Percentiles rank a stretch among this genome's conserved stretches.
Evolutionary conservation across 2,113 vertebrate species (phyloP).

Genomic region (human): DNA sequence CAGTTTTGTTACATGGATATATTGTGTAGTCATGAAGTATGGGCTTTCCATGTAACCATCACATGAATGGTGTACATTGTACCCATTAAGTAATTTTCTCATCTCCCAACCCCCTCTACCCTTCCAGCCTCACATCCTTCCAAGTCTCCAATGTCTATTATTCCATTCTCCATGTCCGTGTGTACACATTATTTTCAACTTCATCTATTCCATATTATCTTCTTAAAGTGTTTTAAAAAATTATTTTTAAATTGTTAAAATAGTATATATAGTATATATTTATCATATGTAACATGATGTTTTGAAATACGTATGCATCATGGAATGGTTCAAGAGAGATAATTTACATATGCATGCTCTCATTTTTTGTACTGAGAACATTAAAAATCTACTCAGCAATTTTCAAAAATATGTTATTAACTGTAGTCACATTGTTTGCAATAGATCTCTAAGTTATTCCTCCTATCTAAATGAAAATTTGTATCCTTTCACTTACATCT

Average conservation of each 20-base stretch:
- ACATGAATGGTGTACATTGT: background rate
- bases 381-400: background rate
- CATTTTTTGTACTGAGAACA: background rate
- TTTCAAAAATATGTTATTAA: background rate
- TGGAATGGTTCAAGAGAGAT: background rate
- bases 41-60: background rate
- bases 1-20: background rate
- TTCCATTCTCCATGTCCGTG: background rate
- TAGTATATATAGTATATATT: background rate
- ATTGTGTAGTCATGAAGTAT: background rate
- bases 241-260: background rate
- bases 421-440: background rate
- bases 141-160: background rate
- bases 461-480: background rate
- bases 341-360: background rate
- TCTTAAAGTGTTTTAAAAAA: background rate
- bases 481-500: background rate
- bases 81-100: background rate
- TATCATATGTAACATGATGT: background rate
- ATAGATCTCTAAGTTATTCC: background rate
- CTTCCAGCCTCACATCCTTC: background rate
- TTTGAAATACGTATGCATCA: background rate
- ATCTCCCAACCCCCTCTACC: background rate
- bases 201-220: background rate
- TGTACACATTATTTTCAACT: background rate